Evolutionary conservation across 2,113 vertebrate species (phyloP).

Genomic region (Triplophysa dalaica): DNA sequence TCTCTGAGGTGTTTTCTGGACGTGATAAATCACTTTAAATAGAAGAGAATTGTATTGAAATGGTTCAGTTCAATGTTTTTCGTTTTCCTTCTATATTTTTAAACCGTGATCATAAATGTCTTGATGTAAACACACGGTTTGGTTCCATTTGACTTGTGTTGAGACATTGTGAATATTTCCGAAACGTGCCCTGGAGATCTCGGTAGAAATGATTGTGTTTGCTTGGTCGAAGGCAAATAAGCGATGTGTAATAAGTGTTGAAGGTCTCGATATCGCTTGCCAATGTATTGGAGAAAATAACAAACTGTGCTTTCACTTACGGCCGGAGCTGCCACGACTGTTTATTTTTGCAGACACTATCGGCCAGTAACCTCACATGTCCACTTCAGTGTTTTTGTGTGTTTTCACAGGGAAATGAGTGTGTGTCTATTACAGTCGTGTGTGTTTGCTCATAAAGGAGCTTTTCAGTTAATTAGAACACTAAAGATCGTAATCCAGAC

Average conservation of each 20-base stretch:
- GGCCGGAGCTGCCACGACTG: slow-evolving; percentile 48
- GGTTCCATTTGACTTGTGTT: slow-evolving; percentile 16
- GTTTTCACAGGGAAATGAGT: slow-evolving; percentile 1
- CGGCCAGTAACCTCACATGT: slow-evolving; percentile 69
- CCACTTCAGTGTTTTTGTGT: slow-evolving; percentile 44
- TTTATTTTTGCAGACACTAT: slow-evolving; percentile 67
- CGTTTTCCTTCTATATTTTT: too few species aligned
- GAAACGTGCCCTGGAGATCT: slow-evolving; percentile 18
- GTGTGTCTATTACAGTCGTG: slow-evolving; percentile 12
- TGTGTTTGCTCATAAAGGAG: slow-evolving; percentile 5
- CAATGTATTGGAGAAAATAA: slow-evolving; percentile 57
- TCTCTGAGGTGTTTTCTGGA: background rate
- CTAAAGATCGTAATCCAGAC: background rate
- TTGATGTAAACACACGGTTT: background rate
- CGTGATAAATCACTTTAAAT: background rate
- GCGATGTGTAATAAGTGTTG: slow-evolving; percentile 56
- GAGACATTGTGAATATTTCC: slow-evolving; percentile 42
- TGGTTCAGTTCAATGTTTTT: too few species aligned
- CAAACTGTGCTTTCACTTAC: slow-evolving; percentile 57
- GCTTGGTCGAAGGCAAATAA: slow-evolving; percentile 57
- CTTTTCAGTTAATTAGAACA: background rate
- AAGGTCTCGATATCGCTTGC: slow-evolving; percentile 56
- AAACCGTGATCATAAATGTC: too few species aligned
- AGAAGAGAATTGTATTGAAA: background rate
- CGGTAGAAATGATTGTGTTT: slow-evolving; percentile 42